A percentile compares a stretch with the other conserved stretches of the same genome.
phyloP scores from a whole-genome alignment of 2,797 vertebrate genomes.

The Acanthurus leucopareius region DNA sequence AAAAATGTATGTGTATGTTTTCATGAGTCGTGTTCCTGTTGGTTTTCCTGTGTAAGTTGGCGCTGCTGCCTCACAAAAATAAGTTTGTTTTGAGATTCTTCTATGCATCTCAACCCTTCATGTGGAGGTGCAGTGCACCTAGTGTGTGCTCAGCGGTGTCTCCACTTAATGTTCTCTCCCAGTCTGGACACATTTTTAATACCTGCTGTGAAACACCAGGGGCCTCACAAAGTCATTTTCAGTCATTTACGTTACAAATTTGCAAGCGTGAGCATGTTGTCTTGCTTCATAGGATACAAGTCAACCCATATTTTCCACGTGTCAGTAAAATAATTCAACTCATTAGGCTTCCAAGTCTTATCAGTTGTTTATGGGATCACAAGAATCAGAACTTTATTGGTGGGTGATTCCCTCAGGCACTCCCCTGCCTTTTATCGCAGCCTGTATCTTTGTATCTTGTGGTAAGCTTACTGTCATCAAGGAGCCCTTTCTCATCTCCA shows the following conservation, averaged over 20 bases:
- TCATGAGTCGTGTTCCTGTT: slow-evolving; percentile 11
- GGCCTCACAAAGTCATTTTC: slow-evolving; percentile 57
- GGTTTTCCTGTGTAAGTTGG: slow-evolving; percentile 40
- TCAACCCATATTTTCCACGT: slow-evolving; percentile 76
- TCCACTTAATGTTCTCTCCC: slow-evolving; percentile 38
- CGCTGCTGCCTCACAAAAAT: slow-evolving; percentile 23
- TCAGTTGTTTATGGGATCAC: slow-evolving; percentile 80
- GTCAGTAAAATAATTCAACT: slow-evolving; percentile 81
- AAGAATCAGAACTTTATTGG: slow-evolving; percentile 76
- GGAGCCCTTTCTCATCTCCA: slow-evolving; percentile 79
- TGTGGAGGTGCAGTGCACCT: slow-evolving; percentile 25
- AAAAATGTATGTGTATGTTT: slow-evolving; percentile 1
- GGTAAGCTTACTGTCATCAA: slow-evolving; percentile 83
- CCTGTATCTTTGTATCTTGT: slow-evolving; percentile 79
- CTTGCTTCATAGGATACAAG: slow-evolving; percentile 69
- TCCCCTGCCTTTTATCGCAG: slow-evolving; percentile 72
- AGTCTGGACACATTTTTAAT: slow-evolving; percentile 38
- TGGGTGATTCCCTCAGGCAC: slow-evolving; percentile 74
- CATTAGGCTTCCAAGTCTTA: slow-evolving; percentile 78
- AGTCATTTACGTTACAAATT: slow-evolving; percentile 58
- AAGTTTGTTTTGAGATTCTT: slow-evolving; percentile 30
- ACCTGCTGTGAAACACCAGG: slow-evolving; percentile 50
- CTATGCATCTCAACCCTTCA: slow-evolving; percentile 34
- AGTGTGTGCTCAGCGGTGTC: slow-evolving; percentile 23
- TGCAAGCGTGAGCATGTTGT: slow-evolving; percentile 57